These are phyloP conservation scores for Erebia ligea DNA, from an alignment of 2,888 invertebrate genomes.

Conservation along the genomic window DNA sequence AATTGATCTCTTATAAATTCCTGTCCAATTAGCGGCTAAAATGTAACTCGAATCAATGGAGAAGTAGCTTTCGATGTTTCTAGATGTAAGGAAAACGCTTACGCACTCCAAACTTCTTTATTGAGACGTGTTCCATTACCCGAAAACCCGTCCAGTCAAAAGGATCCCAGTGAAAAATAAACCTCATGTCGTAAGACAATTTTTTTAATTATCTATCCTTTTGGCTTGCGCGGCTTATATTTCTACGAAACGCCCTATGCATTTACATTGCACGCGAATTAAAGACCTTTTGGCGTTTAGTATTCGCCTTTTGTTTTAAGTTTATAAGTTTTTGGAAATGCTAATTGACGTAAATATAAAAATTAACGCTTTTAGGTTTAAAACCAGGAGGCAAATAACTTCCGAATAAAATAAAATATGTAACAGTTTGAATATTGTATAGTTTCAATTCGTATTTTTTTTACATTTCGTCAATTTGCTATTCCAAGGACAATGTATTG, in stretches of 20 bases:
- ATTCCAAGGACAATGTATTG: neutral
- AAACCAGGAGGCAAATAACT: neutral
- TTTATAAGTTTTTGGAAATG: conserved; percentile 4
- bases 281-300: conserved; percentile 3
- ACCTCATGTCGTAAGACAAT: conserved; percentile 34
- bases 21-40: conserved; percentile 39
- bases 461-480: neutral
- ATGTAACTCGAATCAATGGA: conserved; percentile 53
- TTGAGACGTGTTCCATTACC: conserved; percentile 56
- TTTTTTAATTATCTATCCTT: conserved; percentile 38
- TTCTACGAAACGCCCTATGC: conserved; percentile 6
- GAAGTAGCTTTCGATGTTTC: conserved; percentile 63
- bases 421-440: neutral
- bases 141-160: conserved; percentile 63
- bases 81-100: conserved; percentile 54
- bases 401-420: neutral
- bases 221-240: conserved; percentile 50
- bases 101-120: conserved; percentile 50
- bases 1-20: conserved; percentile 38
- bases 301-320: neutral
- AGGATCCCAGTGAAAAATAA: conserved; percentile 46
- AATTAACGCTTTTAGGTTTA: neutral
- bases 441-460: neutral
- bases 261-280: conserved; percentile 24
- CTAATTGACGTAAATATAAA: neutral